Evolutionary conservation across 2,113 vertebrate genomes (phyloP), one percentile per base, ranked within the genome.

Genomic region (Bungarus multicinctus): DNA sequence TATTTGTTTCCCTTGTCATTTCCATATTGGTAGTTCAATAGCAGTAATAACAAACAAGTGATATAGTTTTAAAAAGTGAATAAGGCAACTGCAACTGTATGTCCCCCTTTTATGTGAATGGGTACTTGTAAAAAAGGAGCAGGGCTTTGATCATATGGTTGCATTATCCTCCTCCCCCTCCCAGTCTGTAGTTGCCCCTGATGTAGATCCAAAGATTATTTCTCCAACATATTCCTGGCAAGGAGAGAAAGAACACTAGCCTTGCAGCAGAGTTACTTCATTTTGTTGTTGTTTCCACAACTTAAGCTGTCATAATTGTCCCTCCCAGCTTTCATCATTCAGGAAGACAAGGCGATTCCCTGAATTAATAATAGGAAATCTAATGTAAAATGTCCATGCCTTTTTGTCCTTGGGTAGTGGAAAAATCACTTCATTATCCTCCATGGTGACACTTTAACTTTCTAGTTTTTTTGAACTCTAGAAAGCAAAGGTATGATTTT

Each of bases 401-500:
- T 55, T 53, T 55, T 86, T 91, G 23, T 9, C 11, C 39, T 54
- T 57, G 53, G 53, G 55, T 86, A 18, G 25, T 54, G 34, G 3
- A 23, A 85, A 91, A 85, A 34, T n/a, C 47, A 90, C 30, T 69
- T 54, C 10, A 90, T n/a, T 23, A 54, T 43, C 18, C 1, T 89
- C 25, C 2, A 50, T 64, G 94, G 87, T 94, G 93, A 89, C 3
- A 39, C 52, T 34, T 81, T 69, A 53, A 93, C 96, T 96, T 30
- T 88, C 27, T 23, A 92, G 94, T 91, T 27, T 43, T 89, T 93
- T 96, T 92, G 9, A 25, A 1, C 74, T 90, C 5, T 6, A 81
- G 92, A 96, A 97, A 18, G 93, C 27, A 94, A 95, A 94, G n/a
- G 60, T 12, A 64, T 64, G 43, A 45, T 30, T 93, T 95, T 95